phyloP scores from a whole-genome alignment of 2,888 invertebrate genomes.

The Ophion costatus region DNA sequence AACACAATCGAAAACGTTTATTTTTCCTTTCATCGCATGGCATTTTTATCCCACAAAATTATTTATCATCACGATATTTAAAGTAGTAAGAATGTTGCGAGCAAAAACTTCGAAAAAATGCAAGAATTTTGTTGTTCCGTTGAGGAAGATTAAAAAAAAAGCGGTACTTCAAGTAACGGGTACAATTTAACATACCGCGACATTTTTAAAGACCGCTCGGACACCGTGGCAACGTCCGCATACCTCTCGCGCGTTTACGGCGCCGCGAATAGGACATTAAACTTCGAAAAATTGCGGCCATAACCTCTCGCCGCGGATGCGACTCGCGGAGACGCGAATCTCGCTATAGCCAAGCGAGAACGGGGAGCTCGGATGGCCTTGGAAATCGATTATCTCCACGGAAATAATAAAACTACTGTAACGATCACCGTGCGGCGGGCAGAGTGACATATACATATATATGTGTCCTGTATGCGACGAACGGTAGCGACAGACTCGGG shows the following conservation, averaged over 20 bases:
- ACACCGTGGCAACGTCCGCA: neutral
- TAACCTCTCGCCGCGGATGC: neutral
- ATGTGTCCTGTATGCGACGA: neutral
- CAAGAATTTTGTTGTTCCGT: neutral
- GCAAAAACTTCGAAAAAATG: neutral
- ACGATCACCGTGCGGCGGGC: constrained; percentile 35
- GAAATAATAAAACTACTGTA: constrained; percentile 46
- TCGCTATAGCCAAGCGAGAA: constrained; percentile 28
- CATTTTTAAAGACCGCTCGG: neutral
- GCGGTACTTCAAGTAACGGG: neutral
- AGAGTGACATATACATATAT: neutral
- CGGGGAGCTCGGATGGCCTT: constrained; percentile 37
- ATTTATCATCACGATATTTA: neutral
- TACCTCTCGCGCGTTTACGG: neutral
- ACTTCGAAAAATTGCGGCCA: constrained; percentile 22
- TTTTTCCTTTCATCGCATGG: neutral
- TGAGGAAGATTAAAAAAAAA: neutral
- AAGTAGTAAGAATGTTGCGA: neutral
- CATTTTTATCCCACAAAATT: neutral
- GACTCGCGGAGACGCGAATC: constrained; percentile 13
- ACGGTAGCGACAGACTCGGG: neutral
- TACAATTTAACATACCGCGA: constrained; percentile 1
- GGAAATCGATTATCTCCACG: constrained; percentile 60
- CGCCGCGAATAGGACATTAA: neutral
- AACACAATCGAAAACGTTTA: no score